phyloP scores from a whole-genome alignment of 30 jellyfish, hydroid and myxozoan species.

The Rhopilema esculentum region DNA sequence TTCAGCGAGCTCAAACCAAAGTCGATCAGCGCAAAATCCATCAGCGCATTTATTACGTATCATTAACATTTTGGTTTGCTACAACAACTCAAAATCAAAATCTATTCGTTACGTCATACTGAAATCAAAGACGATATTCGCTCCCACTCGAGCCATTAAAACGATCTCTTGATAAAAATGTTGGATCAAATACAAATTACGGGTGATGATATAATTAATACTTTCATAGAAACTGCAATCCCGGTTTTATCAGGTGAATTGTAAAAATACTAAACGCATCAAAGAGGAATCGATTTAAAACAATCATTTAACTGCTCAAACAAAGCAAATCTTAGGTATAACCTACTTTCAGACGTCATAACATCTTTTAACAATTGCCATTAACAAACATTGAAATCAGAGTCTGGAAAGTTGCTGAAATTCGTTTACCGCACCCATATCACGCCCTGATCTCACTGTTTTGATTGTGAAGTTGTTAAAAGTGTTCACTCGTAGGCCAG shows the following conservation, averaged over 20 bases:
- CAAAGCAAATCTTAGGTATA: constrained; percentile 38
- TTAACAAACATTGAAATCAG: not conserved
- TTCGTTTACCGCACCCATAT: too few species aligned
- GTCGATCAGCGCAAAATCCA: too few species aligned
- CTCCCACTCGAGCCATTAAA: not conserved
- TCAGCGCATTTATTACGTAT: too few species aligned
- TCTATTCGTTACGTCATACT: not conserved
- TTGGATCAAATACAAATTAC: constrained; percentile 11
- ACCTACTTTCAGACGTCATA: constrained; percentile 34
- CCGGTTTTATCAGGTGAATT: constrained; percentile 46
- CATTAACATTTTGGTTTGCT: too few species aligned
- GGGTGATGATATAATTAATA: not conserved
- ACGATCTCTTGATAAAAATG: not conserved
- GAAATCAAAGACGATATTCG: not conserved
- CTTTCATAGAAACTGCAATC: constrained; percentile 53
- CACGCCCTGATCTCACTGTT: too few species aligned
- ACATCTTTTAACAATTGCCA: constrained; percentile 33
- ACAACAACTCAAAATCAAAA: too few species aligned
- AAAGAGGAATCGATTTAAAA: constrained; percentile 33
- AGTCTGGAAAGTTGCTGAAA: too few species aligned
- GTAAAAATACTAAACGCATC: constrained; percentile 57
- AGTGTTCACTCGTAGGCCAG: too few species aligned
- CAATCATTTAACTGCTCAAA: constrained; percentile 51
- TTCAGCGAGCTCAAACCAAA: too few species aligned
- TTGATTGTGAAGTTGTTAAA: too few species aligned